A percentile compares a stretch with the other conserved stretches of the same genome.
Evolutionary conservation across 2,797 vertebrate genomes (phyloP).

Genomic region (Microctenopoma steveboyesi): DNA sequence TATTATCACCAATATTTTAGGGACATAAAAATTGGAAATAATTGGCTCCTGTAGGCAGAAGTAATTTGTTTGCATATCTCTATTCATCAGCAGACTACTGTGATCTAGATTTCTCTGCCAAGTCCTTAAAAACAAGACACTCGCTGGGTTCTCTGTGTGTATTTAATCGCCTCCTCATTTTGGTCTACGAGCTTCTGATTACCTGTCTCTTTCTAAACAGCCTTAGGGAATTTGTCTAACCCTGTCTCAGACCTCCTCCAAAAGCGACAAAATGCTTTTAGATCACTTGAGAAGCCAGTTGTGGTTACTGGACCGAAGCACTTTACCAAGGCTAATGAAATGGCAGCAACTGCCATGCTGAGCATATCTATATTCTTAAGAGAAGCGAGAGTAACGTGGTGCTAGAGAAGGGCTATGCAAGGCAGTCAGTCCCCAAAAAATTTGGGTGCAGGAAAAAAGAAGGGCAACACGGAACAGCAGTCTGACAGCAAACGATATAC

Average conservation of each 20-base stretch:
- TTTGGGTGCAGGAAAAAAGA: constrained; percentile 8
- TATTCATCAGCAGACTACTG: constrained; percentile 58
- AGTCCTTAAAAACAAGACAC: constrained; percentile 51
- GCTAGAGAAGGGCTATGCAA: constrained; percentile 9
- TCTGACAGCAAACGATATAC: neutral
- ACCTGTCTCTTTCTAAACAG: constrained; percentile 25
- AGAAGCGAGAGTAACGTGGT: constrained; percentile 10
- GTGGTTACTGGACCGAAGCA: neutral
- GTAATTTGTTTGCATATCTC: constrained; percentile 64
- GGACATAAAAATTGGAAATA: constrained; percentile 63
- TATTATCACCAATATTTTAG: constrained; percentile 49
- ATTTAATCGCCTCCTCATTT: constrained; percentile 50
- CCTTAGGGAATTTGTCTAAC: constrained; percentile 21
- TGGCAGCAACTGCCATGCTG: constrained; percentile 19
- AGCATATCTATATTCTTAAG: constrained; percentile 22
- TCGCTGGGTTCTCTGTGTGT: constrained; percentile 45
- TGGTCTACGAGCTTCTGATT: constrained; percentile 22
- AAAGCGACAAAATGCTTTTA: constrained; percentile 16
- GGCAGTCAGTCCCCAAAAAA: constrained; percentile 4
- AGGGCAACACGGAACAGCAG: neutral
- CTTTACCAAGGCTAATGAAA: constrained; percentile 18
- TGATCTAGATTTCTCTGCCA: constrained; percentile 51
- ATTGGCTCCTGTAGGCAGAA: constrained; percentile 61
- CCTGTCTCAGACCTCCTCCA: constrained; percentile 1
- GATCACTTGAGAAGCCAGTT: constrained; percentile 14